A percentile compares a stretch with the other conserved stretches of the same genome.
phyloP scores from a whole-genome alignment of 2,888 invertebrate species.

The Drosophila colorata region DNA sequence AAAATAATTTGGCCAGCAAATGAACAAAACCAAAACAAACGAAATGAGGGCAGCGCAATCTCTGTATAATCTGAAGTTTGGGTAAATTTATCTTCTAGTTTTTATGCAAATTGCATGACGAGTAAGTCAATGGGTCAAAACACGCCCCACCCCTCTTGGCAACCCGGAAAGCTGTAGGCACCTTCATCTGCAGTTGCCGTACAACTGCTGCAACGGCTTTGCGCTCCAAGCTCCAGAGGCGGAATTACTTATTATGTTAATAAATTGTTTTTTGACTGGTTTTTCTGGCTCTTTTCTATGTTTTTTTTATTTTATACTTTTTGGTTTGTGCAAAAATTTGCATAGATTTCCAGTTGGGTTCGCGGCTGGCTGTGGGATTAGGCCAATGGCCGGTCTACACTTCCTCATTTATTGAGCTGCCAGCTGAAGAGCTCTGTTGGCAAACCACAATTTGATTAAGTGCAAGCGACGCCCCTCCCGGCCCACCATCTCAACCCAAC shows the following conservation, averaged over 20 bases:
- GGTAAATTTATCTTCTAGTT: constrained; percentile 25
- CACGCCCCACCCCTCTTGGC: constrained; percentile 17
- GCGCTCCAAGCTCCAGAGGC: constrained; percentile 51
- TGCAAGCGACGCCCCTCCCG: constrained; percentile 14
- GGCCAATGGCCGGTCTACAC: constrained; percentile 46
- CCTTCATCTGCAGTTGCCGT: constrained; percentile 11
- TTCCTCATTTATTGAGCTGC: constrained; percentile 68
- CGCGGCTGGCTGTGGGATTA: constrained; percentile 38
- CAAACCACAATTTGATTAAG: constrained; percentile 54
- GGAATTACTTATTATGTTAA: constrained; percentile 73
- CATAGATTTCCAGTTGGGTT: constrained; percentile 62
- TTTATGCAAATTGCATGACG: constrained; percentile 44
- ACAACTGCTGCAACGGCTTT: constrained; percentile 30
- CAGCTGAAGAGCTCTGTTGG: constrained; percentile 27
- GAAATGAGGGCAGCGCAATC: constrained; percentile 5
- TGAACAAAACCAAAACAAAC: constrained; percentile 6
- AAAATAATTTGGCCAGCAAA: constrained; percentile 38
- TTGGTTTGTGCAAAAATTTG: constrained; percentile 54
- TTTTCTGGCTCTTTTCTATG: constrained; percentile 57
- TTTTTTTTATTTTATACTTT: not conserved
- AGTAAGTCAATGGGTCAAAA: constrained; percentile 75
- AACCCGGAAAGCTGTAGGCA: constrained; percentile 37
- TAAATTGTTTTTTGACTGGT: constrained; percentile 73
- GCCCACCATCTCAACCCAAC: not conserved
- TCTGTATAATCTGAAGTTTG: not conserved